phyloP scores from a whole-genome alignment of 1,140 invertebrate genomes.

The Helicoverpa armigera region DNA sequence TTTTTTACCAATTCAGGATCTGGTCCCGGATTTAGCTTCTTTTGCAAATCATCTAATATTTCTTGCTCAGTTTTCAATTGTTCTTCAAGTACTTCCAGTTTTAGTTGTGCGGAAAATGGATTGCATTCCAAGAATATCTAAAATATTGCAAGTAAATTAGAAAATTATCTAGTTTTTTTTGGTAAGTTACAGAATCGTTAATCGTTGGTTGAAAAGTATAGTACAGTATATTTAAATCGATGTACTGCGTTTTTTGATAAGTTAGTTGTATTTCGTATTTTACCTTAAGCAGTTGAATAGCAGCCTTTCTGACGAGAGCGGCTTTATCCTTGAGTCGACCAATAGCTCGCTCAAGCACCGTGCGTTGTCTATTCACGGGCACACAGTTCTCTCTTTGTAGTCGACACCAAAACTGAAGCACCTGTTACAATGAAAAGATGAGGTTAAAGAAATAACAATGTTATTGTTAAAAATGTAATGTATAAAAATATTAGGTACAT shows the following conservation, averaged over 20 bases:
- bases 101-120: constrained; percentile 90
- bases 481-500: too few species aligned
- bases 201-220: too few species aligned
- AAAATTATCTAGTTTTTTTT: not conserved
- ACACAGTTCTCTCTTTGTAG: constrained; percentile 91
- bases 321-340: constrained; percentile 92
- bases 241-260: not conserved
- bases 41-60: constrained; percentile 88
- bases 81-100: constrained; percentile 87
- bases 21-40: constrained; percentile 83
- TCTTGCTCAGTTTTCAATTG: constrained; percentile 87
- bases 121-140: constrained; percentile 91
- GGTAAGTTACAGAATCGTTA: too few species aligned
- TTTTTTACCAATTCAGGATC: constrained; percentile 77
- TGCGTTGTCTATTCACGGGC: constrained; percentile 89
- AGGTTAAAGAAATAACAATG: too few species aligned
- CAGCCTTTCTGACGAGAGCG: constrained; percentile 92
- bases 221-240: too few species aligned
- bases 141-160: constrained; percentile 53
- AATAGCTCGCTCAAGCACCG: constrained; percentile 89
- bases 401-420: constrained; percentile 92
- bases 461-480: too few species aligned
- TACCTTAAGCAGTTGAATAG: constrained; percentile 88
- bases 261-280: not conserved
- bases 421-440: constrained; percentile 71